Evolutionary conservation across 2,888 invertebrate species (phyloP).

Genomic region (Luffia ferchaultella): DNA sequence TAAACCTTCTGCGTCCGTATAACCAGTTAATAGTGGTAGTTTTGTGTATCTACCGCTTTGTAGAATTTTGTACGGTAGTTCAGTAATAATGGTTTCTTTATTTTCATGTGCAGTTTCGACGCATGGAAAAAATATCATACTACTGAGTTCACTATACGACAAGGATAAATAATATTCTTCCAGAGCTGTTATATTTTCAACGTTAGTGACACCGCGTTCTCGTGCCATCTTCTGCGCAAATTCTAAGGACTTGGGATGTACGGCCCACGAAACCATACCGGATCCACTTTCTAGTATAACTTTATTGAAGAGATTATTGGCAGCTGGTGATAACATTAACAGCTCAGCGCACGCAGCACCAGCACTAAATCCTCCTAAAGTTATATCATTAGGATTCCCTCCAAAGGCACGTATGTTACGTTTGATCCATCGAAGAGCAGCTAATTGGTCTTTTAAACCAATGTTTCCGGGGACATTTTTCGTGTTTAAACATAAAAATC

Average conservation of each 20-base stretch:
- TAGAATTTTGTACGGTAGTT: slow-evolving; percentile 3
- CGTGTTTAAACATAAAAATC: slow-evolving; percentile 40
- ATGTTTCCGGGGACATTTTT: slow-evolving; percentile 68
- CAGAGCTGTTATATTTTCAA: background rate
- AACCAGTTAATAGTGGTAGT: slow-evolving; percentile 2
- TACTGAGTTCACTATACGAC: background rate
- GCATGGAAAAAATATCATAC: background rate
- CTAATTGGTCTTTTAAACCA: slow-evolving; percentile 73
- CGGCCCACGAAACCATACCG: slow-evolving; percentile 2
- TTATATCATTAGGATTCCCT: slow-evolving; percentile 68
- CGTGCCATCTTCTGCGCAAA: slow-evolving; percentile 1
- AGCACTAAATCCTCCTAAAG: slow-evolving; percentile 70
- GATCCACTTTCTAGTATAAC: slow-evolving; percentile 2
- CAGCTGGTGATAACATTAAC: slow-evolving; percentile 1
- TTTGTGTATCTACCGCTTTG: slow-evolving; percentile 1
- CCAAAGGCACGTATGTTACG: slow-evolving; percentile 69
- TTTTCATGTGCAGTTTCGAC: background rate
- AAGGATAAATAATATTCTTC: slow-evolving; percentile 2
- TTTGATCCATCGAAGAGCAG: slow-evolving; percentile 65
- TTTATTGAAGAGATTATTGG: slow-evolving; percentile 4
- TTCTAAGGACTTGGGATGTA: background rate
- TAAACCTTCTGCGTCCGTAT: background rate
- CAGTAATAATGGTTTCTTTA: background rate
- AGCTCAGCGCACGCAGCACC: slow-evolving; percentile 37
- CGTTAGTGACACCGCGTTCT: background rate